Base-by-base conservation (phyloP, 2,113 vertebrate genomes). In the Takifugu bimaculatus region DNA sequence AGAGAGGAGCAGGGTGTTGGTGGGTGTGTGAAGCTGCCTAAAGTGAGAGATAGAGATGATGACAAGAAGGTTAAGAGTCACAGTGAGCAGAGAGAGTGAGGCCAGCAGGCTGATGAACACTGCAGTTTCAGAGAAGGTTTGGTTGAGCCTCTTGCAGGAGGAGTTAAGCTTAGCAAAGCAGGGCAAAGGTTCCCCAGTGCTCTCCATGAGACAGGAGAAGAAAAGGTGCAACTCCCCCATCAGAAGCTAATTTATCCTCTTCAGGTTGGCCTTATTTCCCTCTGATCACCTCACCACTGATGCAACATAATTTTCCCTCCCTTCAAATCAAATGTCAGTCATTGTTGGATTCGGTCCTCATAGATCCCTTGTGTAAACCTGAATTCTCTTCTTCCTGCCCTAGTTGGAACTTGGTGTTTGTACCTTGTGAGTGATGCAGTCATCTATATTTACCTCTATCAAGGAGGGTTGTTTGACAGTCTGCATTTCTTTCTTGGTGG, bases 11-110 rank as follows among this genome's bases (percentile, higher is more conserved):
- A 89, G 73, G 47, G 68, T 13, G 67, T 89, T 88, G 63, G 84
- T 88, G 1, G 81, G 72, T n/a, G 75, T 88, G 72, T 85, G 84
- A 20, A 89, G 86, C 70, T 87, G 79, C 65, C 70, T 68, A 75
- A 81, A 74, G 47, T 70, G 76, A 7, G 70, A 57, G 64, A 78
- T 78, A 57, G 70, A 69, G 54, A 78, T 11, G 28, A 78, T 15
- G 50, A 78, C 62, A 2, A 78, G 20, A 20, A 20, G 20, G 20
- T 20, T 20, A 20, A 20, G 20, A 20, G 20, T 20, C 20, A 20
- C 20, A 20, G 20, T 20, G 20, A 20, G 20, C 20, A 20, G 20
- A 20, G 20, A 20, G 20, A 20, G 1, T 20, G 20, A 20, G 20
- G 20, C 20, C 20, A 20, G 20, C 20, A 20, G 20, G 20, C 20